A percentile compares a stretch with the other conserved stretches of the same genome.
These are phyloP conservation scores for Vidua macroura DNA, from an alignment of 2,113 vertebrate species.

Conservation along the genomic window DNA sequence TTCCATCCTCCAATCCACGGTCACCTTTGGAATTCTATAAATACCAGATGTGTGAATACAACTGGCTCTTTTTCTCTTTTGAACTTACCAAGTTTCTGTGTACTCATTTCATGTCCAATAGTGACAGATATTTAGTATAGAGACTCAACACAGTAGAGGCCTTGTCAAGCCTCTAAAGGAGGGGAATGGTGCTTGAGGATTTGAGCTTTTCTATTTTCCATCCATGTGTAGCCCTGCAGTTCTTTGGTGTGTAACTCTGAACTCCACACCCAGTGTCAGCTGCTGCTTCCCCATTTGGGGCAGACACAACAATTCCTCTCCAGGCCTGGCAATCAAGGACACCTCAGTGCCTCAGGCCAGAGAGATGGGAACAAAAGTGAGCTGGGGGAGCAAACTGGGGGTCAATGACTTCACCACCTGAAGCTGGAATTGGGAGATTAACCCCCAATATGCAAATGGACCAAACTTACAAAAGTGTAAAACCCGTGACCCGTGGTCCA, in stretches of 20 bases:
- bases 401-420: not conserved
- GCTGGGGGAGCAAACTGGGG: not conserved
- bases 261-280: not conserved
- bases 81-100: too few relatives aligned
- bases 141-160: too few relatives aligned
- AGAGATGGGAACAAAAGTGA: not conserved
- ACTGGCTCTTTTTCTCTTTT: too few relatives aligned
- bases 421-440: not conserved
- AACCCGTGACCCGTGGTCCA: not conserved
- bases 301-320: not conserved
- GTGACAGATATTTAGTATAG: not conserved
- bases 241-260: not conserved
- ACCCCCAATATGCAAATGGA: not conserved
- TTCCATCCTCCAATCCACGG: too few relatives aligned
- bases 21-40: too few relatives aligned
- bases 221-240: rapidly evolving
- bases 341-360: not conserved
- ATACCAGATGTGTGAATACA: too few relatives aligned
- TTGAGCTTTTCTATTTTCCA: rapidly evolving
- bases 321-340: not conserved
- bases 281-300: not conserved
- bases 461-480: not conserved
- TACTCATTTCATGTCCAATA: too few relatives aligned
- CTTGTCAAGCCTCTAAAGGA: not conserved
- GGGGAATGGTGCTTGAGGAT: not conserved